These are phyloP conservation scores for Tragelaphus strepsiceros DNA, from an alignment of 2,113 vertebrate species.

Conservation along the genomic window DNA sequence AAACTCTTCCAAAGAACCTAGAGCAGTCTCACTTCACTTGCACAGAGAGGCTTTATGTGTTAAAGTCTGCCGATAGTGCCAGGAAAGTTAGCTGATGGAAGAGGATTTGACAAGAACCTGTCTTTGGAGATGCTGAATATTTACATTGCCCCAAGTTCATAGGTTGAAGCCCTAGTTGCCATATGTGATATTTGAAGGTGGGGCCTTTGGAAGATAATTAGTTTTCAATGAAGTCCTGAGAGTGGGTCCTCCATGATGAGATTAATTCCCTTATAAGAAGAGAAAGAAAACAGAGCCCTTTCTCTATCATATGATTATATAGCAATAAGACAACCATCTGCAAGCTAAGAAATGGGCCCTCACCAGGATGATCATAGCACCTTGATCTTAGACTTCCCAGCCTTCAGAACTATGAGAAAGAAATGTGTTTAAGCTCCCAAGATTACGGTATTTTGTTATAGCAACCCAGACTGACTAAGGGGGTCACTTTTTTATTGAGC, in stretches of 20 bases:
- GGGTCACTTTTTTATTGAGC: not conserved
- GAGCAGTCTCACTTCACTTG: not conserved
- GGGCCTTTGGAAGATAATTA: not conserved
- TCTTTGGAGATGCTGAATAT: not conserved
- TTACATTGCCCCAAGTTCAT: not conserved
- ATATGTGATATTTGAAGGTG: not conserved
- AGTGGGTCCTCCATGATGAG: not conserved
- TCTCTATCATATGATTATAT: not conserved
- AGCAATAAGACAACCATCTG: not conserved
- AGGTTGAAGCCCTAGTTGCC: not conserved
- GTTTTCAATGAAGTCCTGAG: not conserved
- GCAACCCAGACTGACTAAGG: not conserved
- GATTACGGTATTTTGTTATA: not conserved
- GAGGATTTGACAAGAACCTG: not conserved
- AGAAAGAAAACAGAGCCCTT: not conserved
- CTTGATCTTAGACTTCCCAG: not conserved
- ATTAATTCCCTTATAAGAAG: not conserved
- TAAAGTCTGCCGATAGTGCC: not conserved
- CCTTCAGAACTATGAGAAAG: not conserved
- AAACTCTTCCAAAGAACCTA: not conserved
- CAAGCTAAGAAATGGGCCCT: not conserved
- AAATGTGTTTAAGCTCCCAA: not conserved
- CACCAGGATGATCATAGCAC: not conserved
- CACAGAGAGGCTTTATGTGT: not conserved
- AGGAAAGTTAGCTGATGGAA: not conserved